A percentile compares a stretch with the other conserved stretches of the same genome.
Evolutionary conservation across 2,113 vertebrate genomes (phyloP).

Genomic region (Sinosuthora webbiana): DNA sequence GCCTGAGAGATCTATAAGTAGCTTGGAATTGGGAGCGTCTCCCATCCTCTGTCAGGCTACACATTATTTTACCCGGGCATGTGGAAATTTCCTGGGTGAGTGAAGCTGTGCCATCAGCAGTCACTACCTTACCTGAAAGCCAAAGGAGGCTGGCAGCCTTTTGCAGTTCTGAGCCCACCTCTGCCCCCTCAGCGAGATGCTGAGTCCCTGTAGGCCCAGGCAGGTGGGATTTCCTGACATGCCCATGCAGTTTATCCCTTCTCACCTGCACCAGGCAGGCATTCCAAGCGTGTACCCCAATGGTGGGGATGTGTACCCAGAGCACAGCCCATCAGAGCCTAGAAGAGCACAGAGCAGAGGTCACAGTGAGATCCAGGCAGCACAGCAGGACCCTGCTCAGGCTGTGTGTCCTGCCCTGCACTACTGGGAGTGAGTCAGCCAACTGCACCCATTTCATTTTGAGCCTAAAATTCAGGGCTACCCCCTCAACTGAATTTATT

Average conservation of each 20-base stretch:
- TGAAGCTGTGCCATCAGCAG: background rate
- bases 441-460: background rate
- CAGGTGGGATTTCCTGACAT: background rate
- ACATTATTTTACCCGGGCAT: background rate
- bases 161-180: background rate
- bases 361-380: background rate
- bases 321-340: background rate
- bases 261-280: background rate
- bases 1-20: background rate
- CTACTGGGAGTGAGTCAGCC: background rate
- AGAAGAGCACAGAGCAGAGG: background rate
- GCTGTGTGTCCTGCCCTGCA: background rate
- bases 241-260: background rate
- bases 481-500: background rate
- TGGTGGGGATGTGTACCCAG: background rate
- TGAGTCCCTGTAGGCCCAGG: background rate
- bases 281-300: rapidly evolving
- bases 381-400: too few relatives aligned
- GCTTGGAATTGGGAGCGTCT: background rate
- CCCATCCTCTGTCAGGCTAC: background rate
- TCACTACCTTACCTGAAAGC: background rate
- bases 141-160: background rate
- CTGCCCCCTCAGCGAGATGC: background rate
- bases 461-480: background rate
- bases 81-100: background rate